phyloP scores from a whole-genome alignment of 1,140 invertebrate species.

The Pteromalus puparum region DNA sequence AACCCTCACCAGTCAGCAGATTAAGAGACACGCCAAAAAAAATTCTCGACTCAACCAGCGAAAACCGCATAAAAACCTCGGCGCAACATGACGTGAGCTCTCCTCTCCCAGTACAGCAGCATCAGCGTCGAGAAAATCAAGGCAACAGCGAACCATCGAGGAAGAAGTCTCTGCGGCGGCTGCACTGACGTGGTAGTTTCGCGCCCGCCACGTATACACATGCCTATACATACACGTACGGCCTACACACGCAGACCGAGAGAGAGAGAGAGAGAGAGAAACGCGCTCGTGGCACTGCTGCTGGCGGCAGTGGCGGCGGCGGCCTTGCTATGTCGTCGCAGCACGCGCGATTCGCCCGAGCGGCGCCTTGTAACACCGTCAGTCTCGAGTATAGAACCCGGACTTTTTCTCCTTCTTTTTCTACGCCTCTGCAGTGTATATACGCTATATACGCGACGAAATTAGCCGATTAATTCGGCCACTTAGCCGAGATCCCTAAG shows the following conservation, averaged over 20 bases:
- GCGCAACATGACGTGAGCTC: too few species aligned
- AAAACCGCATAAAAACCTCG: too few species aligned
- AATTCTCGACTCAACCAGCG: too few species aligned
- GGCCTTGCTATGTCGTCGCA: neutral
- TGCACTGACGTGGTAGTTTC: neutral
- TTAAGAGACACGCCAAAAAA: too few species aligned
- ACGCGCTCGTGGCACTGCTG: neutral
- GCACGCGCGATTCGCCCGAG: constrained; percentile 5
- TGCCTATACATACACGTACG: neutral
- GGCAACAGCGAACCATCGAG: neutral
- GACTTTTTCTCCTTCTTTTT: neutral
- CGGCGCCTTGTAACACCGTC: neutral
- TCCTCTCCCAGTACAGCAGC: too few species aligned
- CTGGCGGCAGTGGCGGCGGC: neutral
- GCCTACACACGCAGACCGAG: neutral
- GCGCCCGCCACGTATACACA: neutral
- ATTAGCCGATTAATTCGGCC: neutral
- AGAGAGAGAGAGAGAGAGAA: neutral
- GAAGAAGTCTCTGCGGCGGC: neutral
- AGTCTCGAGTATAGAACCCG: neutral
- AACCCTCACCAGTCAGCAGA: neutral
- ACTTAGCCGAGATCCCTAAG: neutral
- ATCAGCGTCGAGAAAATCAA: neutral
- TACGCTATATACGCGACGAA: neutral
- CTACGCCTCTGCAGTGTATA: neutral